Evolutionary conservation across 2,888 invertebrate genomes (phyloP).

Genomic region (Synanthedon myopaeformis): DNA sequence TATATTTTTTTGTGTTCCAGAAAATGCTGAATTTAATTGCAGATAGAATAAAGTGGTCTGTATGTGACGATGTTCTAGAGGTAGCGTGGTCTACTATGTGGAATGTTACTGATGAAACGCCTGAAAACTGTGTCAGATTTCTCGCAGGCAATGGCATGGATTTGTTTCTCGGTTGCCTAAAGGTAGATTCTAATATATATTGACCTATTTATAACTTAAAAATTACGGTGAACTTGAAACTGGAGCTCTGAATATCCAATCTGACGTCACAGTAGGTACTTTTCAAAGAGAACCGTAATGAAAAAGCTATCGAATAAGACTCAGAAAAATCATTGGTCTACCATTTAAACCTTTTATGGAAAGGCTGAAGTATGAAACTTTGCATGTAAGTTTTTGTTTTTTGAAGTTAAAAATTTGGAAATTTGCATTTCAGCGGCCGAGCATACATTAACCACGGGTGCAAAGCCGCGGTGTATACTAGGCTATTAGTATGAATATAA

Average conservation of each 20-base stretch:
- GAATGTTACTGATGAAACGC: slow-evolving; percentile 97
- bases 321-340: too few relatives aligned
- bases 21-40: slow-evolving; percentile 89
- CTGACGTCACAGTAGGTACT: too few relatives aligned
- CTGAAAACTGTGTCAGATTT: slow-evolving; percentile 92
- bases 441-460: too few relatives aligned
- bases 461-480: too few relatives aligned
- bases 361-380: too few relatives aligned
- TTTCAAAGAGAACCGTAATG: too few relatives aligned
- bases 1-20: slow-evolving; percentile 27
- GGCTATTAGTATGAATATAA: too few relatives aligned
- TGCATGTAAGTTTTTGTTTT: too few relatives aligned
- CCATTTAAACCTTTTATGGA: too few relatives aligned
- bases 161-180: slow-evolving; percentile 88
- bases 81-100: slow-evolving; percentile 99
- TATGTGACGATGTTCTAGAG: slow-evolving; percentile 96
- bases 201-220: not conserved
- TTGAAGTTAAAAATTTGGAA: too few relatives aligned
- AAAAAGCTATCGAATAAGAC: too few relatives aligned
- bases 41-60: slow-evolving; percentile 78
- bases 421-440: too few relatives aligned
- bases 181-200: slow-evolving; percentile 61
- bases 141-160: slow-evolving; percentile 90
- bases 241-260: not conserved
- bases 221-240: not conserved